These are phyloP conservation scores for Isotomurus palustris DNA, from an alignment of 2,888 invertebrate genomes.

Conservation along the genomic window DNA sequence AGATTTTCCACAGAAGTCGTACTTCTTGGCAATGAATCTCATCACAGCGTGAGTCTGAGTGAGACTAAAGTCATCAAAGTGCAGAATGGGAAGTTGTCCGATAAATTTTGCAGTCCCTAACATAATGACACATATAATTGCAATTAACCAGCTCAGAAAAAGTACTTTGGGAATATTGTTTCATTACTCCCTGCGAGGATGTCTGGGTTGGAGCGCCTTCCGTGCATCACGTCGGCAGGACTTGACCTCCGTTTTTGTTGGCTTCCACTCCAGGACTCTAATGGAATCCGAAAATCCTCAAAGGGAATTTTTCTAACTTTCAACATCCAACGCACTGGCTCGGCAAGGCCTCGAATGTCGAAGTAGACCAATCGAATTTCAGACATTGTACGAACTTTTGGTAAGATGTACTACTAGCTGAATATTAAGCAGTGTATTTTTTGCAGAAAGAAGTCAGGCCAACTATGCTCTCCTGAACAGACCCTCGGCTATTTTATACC, in stretches of 20 bases:
- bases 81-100: slow-evolving; percentile 1
- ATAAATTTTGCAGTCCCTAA: background rate
- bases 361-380: slow-evolving; percentile 6
- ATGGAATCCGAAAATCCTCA: slow-evolving; percentile 3
- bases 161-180: too few relatives aligned
- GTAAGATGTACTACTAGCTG: too few relatives aligned
- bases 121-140: too few relatives aligned
- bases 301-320: background rate
- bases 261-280: background rate
- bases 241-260: background rate
- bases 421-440: too few relatives aligned
- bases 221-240: background rate
- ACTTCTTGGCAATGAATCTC: background rate
- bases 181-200: too few relatives aligned
- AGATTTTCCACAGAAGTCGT: background rate
- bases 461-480: too few relatives aligned
- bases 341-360: slow-evolving; percentile 10
- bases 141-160: too few relatives aligned
- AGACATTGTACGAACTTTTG: background rate
- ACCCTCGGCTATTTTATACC: too few relatives aligned
- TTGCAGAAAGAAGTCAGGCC: too few relatives aligned
- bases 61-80: background rate
- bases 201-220: background rate
- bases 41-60: background rate
- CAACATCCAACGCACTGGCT: slow-evolving; percentile 8